Percentiles rank a stretch among this genome's conserved stretches.
These are phyloP conservation scores for Xiphophorus hellerii DNA, from an alignment of 2,113 vertebrate genomes.

Conservation along the genomic window DNA sequence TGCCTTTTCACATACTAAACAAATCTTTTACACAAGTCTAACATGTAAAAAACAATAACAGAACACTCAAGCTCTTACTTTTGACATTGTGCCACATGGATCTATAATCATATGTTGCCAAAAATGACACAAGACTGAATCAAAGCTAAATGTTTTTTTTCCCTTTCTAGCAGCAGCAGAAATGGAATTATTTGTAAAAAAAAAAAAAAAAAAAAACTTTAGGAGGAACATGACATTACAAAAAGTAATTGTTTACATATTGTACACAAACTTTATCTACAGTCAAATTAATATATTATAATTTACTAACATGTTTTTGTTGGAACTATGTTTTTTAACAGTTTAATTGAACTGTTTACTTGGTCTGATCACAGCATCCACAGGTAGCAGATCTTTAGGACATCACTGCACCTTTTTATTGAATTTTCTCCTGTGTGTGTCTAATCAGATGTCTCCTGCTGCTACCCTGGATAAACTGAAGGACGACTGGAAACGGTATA, in stretches of 20 bases:
- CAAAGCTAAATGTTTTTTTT: too few relatives aligned
- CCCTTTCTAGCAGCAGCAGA: too few relatives aligned
- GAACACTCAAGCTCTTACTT: neutral
- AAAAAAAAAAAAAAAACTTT: too few relatives aligned
- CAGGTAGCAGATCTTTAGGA: neutral
- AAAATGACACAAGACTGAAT: too few relatives aligned
- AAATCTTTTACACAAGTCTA: neutral
- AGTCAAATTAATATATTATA: conserved; percentile 29
- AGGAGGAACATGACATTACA: neutral
- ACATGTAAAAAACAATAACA: neutral
- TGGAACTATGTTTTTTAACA: neutral
- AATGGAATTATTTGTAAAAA: too few relatives aligned
- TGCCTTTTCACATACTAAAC: neutral
- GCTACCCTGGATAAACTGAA: conserved; percentile 70
- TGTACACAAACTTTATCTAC: conserved; percentile 12
- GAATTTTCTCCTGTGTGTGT: neutral
- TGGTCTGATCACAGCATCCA: neutral
- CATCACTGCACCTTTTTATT: neutral
- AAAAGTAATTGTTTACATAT: conserved; percentile 35
- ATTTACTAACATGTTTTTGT: neutral
- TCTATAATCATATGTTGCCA: neutral
- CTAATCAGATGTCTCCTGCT: conserved; percentile 70
- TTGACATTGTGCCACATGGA: neutral
- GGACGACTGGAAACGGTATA: conserved; percentile 75
- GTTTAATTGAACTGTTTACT: neutral